A percentile compares a stretch with the other conserved stretches of the same genome.
Evolutionary conservation across 2,888 invertebrate genomes (phyloP).

Genomic region (Carabus problematicus): DNA sequence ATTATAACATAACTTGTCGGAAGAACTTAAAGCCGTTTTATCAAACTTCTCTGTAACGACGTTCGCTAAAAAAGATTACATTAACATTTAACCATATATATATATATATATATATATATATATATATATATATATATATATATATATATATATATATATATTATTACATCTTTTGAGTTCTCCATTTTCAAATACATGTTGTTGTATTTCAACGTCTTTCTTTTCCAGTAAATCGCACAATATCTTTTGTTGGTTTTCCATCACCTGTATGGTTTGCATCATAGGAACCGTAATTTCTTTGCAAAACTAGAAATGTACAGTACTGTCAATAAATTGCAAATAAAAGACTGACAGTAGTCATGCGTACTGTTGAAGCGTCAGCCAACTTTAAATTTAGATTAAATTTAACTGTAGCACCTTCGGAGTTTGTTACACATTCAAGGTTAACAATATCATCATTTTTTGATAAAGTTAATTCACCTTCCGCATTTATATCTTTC

Average conservation of each 20-base stretch:
- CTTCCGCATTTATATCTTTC: slow-evolving; percentile 40
- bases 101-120: slow-evolving; percentile 18
- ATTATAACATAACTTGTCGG: slow-evolving; percentile 38
- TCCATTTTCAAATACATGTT: slow-evolving; percentile 63
- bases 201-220: slow-evolving; percentile 65
- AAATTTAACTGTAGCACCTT: slow-evolving; percentile 47
- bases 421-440: slow-evolving; percentile 44
- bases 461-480: slow-evolving; percentile 43
- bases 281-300: slow-evolving; percentile 55
- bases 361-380: slow-evolving; percentile 44
- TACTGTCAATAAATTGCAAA: slow-evolving; percentile 25
- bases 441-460: slow-evolving; percentile 43
- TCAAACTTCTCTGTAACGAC: slow-evolving; percentile 55
- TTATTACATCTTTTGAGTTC: slow-evolving; percentile 60
- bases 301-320: slow-evolving; percentile 50
- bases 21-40: slow-evolving; percentile 42
- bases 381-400: slow-evolving; percentile 46
- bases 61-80: slow-evolving; percentile 48
- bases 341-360: slow-evolving; percentile 1
- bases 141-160: slow-evolving; percentile 40
- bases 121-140: slow-evolving; percentile 45
- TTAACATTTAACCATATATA: slow-evolving; percentile 14
- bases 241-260: slow-evolving; percentile 59
- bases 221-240: slow-evolving; percentile 59
- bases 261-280: slow-evolving; percentile 59